Evolutionary conservation across 2,888 invertebrate species (phyloP).

Genomic region (Drosophila demipolita): DNA sequence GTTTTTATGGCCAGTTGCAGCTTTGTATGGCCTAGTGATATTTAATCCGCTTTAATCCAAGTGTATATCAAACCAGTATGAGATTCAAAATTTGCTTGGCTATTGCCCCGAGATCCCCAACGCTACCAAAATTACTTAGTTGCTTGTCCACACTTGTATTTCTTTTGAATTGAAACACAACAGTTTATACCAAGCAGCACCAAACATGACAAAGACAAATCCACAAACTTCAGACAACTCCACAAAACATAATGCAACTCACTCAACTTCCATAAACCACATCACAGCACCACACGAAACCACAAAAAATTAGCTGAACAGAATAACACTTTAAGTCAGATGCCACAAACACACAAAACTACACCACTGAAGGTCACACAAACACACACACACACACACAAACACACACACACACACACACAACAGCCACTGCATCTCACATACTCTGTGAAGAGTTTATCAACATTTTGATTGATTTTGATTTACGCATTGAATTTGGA

Average conservation of each 20-base stretch:
- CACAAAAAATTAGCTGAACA: not conserved
- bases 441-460: slow-evolving; percentile 17
- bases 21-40: not conserved
- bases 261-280: not conserved
- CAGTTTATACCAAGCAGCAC: slow-evolving; percentile 1
- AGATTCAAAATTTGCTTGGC: slow-evolving; percentile 28
- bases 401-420: not conserved
- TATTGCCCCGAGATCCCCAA: slow-evolving; percentile 15
- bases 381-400: not conserved
- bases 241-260: not conserved
- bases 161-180: slow-evolving; percentile 16
- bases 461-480: slow-evolving; percentile 12
- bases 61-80: not conserved
- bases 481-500: slow-evolving; percentile 16
- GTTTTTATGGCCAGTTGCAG: not conserved
- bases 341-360: not conserved
- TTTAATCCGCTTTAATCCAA: not conserved
- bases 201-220: slow-evolving; percentile 3
- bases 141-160: slow-evolving; percentile 30
- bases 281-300: not conserved
- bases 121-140: slow-evolving; percentile 30
- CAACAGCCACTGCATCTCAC: slow-evolving; percentile 27
- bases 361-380: not conserved
- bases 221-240: not conserved
- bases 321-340: not conserved